Evolutionary conservation across 1,140 invertebrate genomes (phyloP), one percentile per base, ranked within the genome.

Genomic region (Cydia strobilella): DNA sequence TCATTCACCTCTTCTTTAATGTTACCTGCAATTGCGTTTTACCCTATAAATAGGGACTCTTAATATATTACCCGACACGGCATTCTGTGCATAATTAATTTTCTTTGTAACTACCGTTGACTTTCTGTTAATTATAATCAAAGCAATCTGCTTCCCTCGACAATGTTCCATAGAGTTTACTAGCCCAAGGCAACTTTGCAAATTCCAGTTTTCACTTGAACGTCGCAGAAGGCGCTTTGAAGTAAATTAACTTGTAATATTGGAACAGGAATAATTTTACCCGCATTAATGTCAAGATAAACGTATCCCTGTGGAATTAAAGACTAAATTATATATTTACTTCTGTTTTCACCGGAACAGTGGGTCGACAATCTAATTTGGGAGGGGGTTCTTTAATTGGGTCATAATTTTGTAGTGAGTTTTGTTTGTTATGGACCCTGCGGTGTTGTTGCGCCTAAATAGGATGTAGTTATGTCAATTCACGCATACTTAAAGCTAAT

Each of bases 361-460:
- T 78, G 69, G 76, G 75, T 75, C 74, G 76, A 82, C 77, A 76
- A 83, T 81, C 82, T 82, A 79, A 83, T 84, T 69, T 82, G 81
- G 78, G 78, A 82, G 78, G 79, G 78, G 79, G 80, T 78, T 81
- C 76, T 82, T 82, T 83, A 86, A 86, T 84, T 83, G 79, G 77
- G 75, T 79, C 76, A 77, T 83, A 84, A 86, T 83, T 84, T 75
- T 74, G 75, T 73, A 48, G 73, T 79, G 78, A 79, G 63, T 82
- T 85, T 77, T 75, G 77, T 82, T 82, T 80, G 71, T 74, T 75
- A 73, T 48, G 63, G 45, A 59, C 23, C 78, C 75, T 76, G 35
- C 42, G 74, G 63, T 74, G 69, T 76, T 78, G 62, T 72, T 78
- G 73, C 77, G 62, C 15, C 72, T 27, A 74, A 65, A 63, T 59